Evolutionary conservation across 2,888 invertebrate genomes (phyloP).

Genomic region (Thecophora atra): DNA sequence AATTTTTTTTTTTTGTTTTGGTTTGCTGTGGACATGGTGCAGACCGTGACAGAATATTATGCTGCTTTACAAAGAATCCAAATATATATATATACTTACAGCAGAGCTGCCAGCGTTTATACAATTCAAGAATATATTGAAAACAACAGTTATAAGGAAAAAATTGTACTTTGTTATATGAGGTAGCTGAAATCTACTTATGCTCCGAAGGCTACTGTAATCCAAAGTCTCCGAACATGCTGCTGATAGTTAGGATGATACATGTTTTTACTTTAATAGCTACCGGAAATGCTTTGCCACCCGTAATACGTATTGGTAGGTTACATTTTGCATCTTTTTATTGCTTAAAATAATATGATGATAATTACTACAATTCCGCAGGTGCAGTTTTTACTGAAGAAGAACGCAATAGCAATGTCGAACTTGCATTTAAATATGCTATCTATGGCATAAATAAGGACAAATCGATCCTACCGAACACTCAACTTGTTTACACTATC

Average conservation of each 20-base stretch:
- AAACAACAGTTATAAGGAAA: no score
- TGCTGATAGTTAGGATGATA: conserved; percentile 30
- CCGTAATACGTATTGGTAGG: conserved; percentile 75
- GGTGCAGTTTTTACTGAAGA: conserved; percentile 94
- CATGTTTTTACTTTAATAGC: conserved; percentile 46
- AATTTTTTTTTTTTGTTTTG: no score
- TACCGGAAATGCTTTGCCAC: conserved; percentile 69
- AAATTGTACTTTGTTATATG: no score
- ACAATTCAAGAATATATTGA: no score
- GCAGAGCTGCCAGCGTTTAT: no score
- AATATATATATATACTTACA: no score
- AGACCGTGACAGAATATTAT: no score
- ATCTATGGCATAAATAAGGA: conserved; percentile 94
- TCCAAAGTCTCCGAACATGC: background rate
- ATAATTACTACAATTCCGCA: conserved; percentile 64
- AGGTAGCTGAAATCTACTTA: no score
- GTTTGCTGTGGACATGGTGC: no score
- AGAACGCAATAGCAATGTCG: conserved; percentile 84
- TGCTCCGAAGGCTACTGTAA: no score
- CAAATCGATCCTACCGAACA: conserved; percentile 81
- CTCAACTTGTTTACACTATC: conserved; percentile 91
- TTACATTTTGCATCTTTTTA: conserved; percentile 21
- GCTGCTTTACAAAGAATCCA: no score
- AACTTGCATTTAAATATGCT: conserved; percentile 93
- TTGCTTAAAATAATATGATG: no score